These are phyloP conservation scores for Silurus glanis DNA, from an alignment of 2,113 vertebrate genomes.

Conservation along the genomic window DNA sequence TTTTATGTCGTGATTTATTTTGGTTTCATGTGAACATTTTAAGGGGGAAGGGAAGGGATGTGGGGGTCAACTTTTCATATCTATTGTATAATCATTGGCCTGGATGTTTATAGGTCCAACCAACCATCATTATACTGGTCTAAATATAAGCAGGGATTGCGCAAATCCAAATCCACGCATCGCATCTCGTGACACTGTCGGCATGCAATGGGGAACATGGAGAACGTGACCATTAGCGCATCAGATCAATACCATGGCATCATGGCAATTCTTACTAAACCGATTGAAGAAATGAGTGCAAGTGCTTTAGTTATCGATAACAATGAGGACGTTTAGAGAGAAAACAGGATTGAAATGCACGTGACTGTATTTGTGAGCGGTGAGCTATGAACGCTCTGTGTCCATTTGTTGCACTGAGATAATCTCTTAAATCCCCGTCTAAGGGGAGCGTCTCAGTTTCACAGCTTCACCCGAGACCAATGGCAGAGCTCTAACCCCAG, in stretches of 20 bases:
- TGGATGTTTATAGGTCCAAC: neutral
- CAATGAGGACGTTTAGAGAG: neutral
- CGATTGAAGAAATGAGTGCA: neutral
- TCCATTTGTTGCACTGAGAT: conserved; percentile 47
- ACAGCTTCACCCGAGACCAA: conserved; percentile 51
- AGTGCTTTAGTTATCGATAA: neutral
- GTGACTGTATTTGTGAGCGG: conserved; percentile 5
- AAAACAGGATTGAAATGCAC: conserved; percentile 7
- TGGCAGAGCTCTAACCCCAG: conserved; percentile 36
- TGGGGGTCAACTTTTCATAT: too few species aligned
- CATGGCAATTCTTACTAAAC: neutral
- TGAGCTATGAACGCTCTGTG: conserved; percentile 17
- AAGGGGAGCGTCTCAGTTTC: conserved; percentile 47
- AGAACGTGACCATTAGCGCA: conserved; percentile 15
- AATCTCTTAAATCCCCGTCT: conserved; percentile 54
- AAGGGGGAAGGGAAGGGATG: too few species aligned
- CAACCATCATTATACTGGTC: neutral
- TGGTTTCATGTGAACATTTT: too few species aligned
- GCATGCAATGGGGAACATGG: neutral
- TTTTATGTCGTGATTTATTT: too few species aligned
- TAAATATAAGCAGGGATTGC: neutral
- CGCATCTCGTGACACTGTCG: neutral
- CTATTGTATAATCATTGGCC: neutral
- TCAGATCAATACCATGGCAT: neutral
- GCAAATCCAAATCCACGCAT: neutral